Base-by-base conservation (phyloP, 2,888 invertebrate genomes). In the Drosophila peninsularis region DNA sequence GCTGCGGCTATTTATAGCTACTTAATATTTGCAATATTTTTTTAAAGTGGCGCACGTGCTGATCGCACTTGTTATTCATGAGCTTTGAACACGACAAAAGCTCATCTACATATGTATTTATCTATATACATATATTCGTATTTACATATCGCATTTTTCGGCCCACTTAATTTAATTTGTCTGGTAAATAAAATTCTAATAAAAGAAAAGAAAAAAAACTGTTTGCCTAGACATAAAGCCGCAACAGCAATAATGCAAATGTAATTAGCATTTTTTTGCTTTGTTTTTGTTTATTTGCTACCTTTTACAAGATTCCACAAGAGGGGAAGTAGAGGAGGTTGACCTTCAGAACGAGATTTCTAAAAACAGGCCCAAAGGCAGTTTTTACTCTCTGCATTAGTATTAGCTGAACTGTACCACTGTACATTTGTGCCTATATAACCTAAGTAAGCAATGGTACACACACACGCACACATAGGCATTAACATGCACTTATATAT, bases 31-130 rank as follows among this genome's bases (percentile, higher is more conserved):
- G 11, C 39, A 13, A 47, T 65, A 60, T 14, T 41, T 50, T 6
- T n/a, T 49, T 17, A 19, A 36, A 50, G 6, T 24, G n/a, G 45
- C 21, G 41, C 69, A 78, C 75, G 75, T 78, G 78, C 44, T 58
- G 21, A 24, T 27, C 36, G 14, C 10, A 17, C 17, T 53, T 56
- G 27, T 17, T 58, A 37, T 27, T 42, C 44, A 57, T 58, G 44
- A 7, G 11, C 19, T 55, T 17, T n/a, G 13, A 53, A 19, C 69
- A 74, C 47, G 61, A 17, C 17, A 64, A 69, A 24, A 54, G 47
- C 39, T 34, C 39, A 73, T 62, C 62, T 47, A 27, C 9, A 17
- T 17, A 36, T 42, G 10, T 55, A 36, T 41, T 17, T 50, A 52
- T 21, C 2, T 30, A 17, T 32, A 0, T 39, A 57, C n/a, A n/a